A percentile compares a stretch with the other conserved stretches of the same genome.
Evolutionary conservation across 2,797 vertebrate genomes (phyloP).

Genomic region (Lates japonicus): DNA sequence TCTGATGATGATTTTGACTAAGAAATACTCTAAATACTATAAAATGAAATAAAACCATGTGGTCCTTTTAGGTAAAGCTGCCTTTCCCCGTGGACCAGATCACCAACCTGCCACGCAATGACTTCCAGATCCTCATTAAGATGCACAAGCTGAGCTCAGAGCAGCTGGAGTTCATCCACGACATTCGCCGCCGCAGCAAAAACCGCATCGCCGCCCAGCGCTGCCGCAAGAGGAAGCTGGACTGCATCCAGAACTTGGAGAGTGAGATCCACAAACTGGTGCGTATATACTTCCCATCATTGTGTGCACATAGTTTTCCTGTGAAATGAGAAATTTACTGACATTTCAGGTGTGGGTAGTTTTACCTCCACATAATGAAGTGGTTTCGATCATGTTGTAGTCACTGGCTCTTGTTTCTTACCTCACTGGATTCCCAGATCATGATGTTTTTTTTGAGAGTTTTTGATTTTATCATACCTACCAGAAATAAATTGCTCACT

Average conservation of each 20-base stretch:
- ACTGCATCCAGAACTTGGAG: slow-evolving; percentile 98
- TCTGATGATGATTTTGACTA: background rate
- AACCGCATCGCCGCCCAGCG: slow-evolving; percentile 96
- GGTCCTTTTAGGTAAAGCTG: slow-evolving; percentile 90
- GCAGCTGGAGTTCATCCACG: slow-evolving; percentile 96
- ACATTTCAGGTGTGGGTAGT: too few relatives aligned
- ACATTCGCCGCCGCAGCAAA: slow-evolving; percentile 94
- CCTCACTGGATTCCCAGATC: too few relatives aligned
- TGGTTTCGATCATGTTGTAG: too few relatives aligned
- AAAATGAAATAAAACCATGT: background rate
- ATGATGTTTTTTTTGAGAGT: too few relatives aligned
- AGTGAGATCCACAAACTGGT: slow-evolving; percentile 96
- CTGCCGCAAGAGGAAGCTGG: slow-evolving; percentile 96
- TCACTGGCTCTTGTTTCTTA: too few relatives aligned
- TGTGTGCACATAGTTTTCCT: too few relatives aligned
- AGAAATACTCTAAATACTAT: background rate
- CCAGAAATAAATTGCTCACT: background rate
- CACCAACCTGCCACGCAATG: slow-evolving; percentile 96
- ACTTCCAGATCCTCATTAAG: slow-evolving; percentile 98
- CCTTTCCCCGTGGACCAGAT: slow-evolving; percentile 97
- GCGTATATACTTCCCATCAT: slow-evolving; percentile 28
- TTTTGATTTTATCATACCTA: too few relatives aligned
- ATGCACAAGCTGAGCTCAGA: slow-evolving; percentile 98
- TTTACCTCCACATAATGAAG: too few relatives aligned
- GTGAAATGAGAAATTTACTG: too few relatives aligned